Percentiles rank a stretch among this genome's conserved stretches.
Evolutionary conservation across 1,140 invertebrate genomes (phyloP).

Genomic region (Pseudomyrmex cubaensis): DNA sequence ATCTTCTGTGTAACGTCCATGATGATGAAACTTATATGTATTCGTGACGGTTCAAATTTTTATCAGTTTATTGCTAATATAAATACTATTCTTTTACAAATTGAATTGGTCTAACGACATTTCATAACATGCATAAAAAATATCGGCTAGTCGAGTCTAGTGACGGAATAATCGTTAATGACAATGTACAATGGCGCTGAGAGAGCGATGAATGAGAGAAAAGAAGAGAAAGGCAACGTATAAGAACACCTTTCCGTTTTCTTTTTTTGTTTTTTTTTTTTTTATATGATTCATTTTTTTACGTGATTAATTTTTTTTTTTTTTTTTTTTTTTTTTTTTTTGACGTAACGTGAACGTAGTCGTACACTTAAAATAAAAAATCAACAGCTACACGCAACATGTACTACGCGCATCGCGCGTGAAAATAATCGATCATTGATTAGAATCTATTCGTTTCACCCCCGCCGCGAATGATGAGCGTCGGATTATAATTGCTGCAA

Average conservation of each 20-base stretch:
- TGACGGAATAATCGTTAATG: conserved; percentile 59
- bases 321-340: no score
- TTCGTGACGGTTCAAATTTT: conserved; percentile 35
- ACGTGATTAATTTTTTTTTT: no score
- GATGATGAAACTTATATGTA: background rate
- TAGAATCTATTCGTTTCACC: background rate
- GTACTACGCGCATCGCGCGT: conserved; percentile 11
- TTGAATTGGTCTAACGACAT: conserved; percentile 71
- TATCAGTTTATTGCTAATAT: conserved; percentile 81
- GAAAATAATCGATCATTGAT: conserved; percentile 28
- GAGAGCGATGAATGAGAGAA: background rate
- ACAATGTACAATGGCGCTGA: conserved; percentile 55
- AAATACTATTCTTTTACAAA: conserved; percentile 81
- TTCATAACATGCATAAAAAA: conserved; percentile 72
- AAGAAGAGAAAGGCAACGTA: background rate
- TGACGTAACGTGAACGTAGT: background rate
- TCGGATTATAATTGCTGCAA: background rate
- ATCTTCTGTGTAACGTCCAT: no score
- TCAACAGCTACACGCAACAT: conserved; percentile 20
- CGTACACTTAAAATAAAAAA: conserved; percentile 46
- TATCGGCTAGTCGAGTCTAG: conserved; percentile 72
- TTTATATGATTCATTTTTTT: no score
- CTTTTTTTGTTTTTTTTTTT: no score
- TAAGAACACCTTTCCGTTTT: background rate
- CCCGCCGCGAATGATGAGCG: background rate